These are phyloP conservation scores for Leptopilina syphax DNA, from an alignment of 2,888 invertebrate genomes.

Conservation along the genomic window DNA sequence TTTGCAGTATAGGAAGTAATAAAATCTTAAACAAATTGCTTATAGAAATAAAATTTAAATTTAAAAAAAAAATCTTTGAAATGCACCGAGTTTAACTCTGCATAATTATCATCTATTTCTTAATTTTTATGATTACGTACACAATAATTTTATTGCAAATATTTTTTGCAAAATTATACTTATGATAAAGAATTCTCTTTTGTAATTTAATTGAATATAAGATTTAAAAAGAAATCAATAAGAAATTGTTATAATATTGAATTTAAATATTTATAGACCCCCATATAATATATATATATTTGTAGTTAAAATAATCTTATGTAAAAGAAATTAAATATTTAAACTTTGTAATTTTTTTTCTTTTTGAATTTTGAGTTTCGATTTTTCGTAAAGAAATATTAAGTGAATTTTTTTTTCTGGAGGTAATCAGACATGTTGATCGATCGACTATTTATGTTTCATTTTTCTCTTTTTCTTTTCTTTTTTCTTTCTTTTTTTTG, in stretches of 20 bases:
- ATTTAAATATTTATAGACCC: neutral
- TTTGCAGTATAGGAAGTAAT: conserved; percentile 58
- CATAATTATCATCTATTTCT: neutral
- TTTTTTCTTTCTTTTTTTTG: neutral
- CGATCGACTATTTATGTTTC: neutral
- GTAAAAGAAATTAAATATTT: no score
- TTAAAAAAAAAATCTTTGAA: conserved; percentile 3
- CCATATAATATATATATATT: no score
- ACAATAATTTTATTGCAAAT: conserved; percentile 9
- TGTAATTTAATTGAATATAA: neutral
- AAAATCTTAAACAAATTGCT: conserved; percentile 57
- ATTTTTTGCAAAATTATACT: neutral
- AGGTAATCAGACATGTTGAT: neutral
- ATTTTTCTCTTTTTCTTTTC: neutral
- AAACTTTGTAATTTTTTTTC: no score
- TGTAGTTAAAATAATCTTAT: no score
- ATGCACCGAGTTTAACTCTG: conserved; percentile 30
- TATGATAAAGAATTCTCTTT: neutral
- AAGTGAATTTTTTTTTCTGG: neutral
- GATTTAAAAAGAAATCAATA: neutral
- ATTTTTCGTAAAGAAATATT: no score
- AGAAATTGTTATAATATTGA: neutral
- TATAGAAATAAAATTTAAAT: conserved; percentile 2
- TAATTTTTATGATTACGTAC: neutral
- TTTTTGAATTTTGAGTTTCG: no score